Conservation (phyloP, 1,140 invertebrate species). For the Caerostris darwini region DNA sequence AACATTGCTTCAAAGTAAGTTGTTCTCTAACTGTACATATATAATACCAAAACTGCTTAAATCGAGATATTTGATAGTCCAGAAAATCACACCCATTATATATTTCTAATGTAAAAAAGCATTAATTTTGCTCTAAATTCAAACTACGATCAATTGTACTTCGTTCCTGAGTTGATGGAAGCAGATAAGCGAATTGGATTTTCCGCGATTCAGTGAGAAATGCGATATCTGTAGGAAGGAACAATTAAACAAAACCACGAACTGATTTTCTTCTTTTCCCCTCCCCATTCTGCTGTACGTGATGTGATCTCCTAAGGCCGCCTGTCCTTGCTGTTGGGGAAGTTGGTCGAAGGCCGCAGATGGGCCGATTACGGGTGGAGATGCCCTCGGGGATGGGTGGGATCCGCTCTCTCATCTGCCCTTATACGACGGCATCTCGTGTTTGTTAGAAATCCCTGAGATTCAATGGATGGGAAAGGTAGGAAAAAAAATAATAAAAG, state of each 20-base stretch:
- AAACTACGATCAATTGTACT: not conserved
- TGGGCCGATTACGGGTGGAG: conserved; percentile 56
- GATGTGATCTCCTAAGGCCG: conserved; percentile 32
- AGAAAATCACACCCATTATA: no score
- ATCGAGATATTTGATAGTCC: no score
- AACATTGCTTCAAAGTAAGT: no score
- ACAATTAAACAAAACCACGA: not conserved
- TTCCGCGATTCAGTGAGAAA: not conserved
- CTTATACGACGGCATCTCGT: not conserved
- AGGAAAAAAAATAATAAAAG: not conserved
- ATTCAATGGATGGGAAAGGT: not conserved
- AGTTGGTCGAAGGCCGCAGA: conserved; percentile 14
- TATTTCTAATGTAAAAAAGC: no score
- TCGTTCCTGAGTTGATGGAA: not conserved
- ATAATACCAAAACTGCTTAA: no score
- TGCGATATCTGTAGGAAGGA: not conserved
- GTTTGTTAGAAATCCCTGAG: conserved; percentile 16
- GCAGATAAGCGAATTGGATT: not conserved
- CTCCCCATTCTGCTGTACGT: not conserved
- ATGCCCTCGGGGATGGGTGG: not conserved
- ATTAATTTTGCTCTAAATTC: not conserved
- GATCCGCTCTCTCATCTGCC: conserved; percentile 11
- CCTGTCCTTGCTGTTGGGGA: conserved; percentile 49
- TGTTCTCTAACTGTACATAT: no score
- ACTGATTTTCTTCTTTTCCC: not conserved